Conservation (phyloP, 64 coral and sea anemone species). For the Stylophora pistillata region DNA sequence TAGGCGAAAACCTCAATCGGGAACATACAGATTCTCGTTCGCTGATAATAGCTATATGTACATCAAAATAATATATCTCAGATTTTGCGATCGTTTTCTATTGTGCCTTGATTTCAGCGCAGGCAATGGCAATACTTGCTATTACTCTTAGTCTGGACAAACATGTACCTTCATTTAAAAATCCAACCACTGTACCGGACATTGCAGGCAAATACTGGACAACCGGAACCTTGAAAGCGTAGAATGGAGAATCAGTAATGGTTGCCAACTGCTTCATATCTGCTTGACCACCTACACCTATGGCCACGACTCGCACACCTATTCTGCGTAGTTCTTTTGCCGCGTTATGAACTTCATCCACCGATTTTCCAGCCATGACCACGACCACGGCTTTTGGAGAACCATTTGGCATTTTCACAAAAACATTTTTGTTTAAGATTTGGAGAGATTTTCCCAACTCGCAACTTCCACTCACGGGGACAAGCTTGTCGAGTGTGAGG, state of each 20-base stretch:
- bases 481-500: neutral
- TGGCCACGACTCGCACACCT: slow-evolving; percentile 26
- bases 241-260: slow-evolving; percentile 58
- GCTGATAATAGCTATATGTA: no score
- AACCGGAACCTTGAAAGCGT: slow-evolving; percentile 61
- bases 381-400: slow-evolving; percentile 25
- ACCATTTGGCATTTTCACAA: neutral
- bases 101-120: no score
- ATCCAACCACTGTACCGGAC: slow-evolving; percentile 38
- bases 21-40: no score
- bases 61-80: no score
- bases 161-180: slow-evolving; percentile 53
- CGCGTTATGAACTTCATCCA: neutral
- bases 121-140: no score
- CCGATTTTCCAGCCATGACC: slow-evolving; percentile 50
- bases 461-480: slow-evolving; percentile 16
- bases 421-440: slow-evolving; percentile 28
- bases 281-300: slow-evolving; percentile 54
- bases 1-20: no score
- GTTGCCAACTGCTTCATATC: slow-evolving; percentile 47
- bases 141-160: no score
- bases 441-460: slow-evolving; percentile 21
- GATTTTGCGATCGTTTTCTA: no score
- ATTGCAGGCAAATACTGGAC: slow-evolving; percentile 64
- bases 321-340: slow-evolving; percentile 13